phyloP scores from a whole-genome alignment of 2,113 vertebrate species.

The Menura novaehollandiae region DNA sequence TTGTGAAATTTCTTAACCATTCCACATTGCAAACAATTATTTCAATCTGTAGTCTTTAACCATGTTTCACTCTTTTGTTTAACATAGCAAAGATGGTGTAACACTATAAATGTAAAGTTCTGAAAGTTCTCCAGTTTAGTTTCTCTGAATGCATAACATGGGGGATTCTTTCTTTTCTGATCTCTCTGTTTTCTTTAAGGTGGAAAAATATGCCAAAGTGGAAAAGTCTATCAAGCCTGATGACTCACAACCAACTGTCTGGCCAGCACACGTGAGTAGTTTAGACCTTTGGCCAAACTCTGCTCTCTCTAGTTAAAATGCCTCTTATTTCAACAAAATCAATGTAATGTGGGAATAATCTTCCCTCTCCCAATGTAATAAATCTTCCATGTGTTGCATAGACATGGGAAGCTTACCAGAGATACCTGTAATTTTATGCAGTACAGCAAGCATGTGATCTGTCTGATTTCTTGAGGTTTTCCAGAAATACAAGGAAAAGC shows the following conservation, averaged over 20 bases:
- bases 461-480: background rate
- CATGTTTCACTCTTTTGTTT: background rate
- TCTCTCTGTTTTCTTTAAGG: slow-evolving; percentile 71
- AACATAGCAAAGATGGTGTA: background rate
- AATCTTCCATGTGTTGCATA: background rate
- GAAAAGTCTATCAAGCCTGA: slow-evolving; percentile 91
- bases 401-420: background rate
- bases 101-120: background rate
- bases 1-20: background rate
- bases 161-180: background rate
- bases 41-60: background rate
- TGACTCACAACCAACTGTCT: slow-evolving; percentile 89
- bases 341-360: background rate
- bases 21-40: background rate
- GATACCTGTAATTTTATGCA: background rate
- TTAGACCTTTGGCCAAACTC: slow-evolving; percentile 11
- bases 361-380: background rate
- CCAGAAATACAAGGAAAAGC: background rate
- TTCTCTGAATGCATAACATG: background rate
- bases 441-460: background rate
- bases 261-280: slow-evolving; percentile 90
- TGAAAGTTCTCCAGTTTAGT: background rate
- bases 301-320: background rate
- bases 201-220: slow-evolving; percentile 96
- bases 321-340: background rate